Base-by-base conservation (phyloP, 2,797 vertebrate species). In the Enteromius paludinosus region DNA sequence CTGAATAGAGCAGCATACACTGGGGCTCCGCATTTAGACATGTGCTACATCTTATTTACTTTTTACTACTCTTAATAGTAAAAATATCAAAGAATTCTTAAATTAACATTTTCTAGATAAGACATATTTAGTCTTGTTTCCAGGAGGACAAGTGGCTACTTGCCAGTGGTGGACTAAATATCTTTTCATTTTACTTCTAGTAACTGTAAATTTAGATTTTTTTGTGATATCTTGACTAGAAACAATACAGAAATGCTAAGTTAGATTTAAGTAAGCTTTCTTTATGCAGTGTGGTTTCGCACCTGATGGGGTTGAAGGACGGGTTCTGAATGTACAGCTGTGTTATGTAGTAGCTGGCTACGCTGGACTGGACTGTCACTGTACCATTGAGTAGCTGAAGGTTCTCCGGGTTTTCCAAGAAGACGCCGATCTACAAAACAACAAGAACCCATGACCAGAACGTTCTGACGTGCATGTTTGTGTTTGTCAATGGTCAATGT, bases 331-430 rank as follows among this genome's bases (percentile, higher is more conserved):
- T 54, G 85, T 82, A 93, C 35, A 94, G 83, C 62, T 90, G 83
- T n/a, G 82, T 76, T 52, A 88, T 79, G 70, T 92, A 94, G 75
- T 87, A 89, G 35, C 18, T 5, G 10, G 25, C 89, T 18, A 93
- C 85, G 74, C 86, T 82, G 33, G 56, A 3, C 59, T 90, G 5
- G 62, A 94, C 83, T 0, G 5, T 75, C 61, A 83, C 12, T 61
- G 18, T 83, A 25, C 85, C 91, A 84, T 81, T 92, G 78, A 94
- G 91, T 62, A 94, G 90, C 81, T 92, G 66, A 82, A 94, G 88
- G 87, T 94, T 93, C 30, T 79, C 85, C n/a, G 77, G 78, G 82
- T 94, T 68, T 71, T 78, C 87, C 70, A 88, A 66, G 84, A 94
- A 93, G 20, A 88, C 35, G 1, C 47, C 0, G 28, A 83, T 69